phyloP scores from a whole-genome alignment of 1,140 invertebrate species.

The Ceratosolen fusciceps region DNA sequence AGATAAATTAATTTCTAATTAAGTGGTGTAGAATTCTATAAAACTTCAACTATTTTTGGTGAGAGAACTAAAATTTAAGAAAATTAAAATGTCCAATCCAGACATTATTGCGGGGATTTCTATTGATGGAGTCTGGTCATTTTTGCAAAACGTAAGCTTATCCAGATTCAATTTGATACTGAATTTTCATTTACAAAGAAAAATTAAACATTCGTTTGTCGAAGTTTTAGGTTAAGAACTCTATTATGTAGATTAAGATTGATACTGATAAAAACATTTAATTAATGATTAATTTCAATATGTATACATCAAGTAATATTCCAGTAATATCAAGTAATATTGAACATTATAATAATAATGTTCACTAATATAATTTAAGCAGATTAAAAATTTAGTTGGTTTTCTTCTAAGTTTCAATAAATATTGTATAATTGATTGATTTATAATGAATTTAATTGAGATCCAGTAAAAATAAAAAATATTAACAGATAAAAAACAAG shows the following conservation, averaged over 20 bases:
- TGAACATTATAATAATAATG: too few species aligned
- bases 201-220: background rate
- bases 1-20: background rate
- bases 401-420: too few species aligned
- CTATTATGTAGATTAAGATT: background rate
- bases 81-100: conserved; percentile 47
- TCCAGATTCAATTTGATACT: background rate
- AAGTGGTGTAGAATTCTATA: background rate
- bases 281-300: too few species aligned
- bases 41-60: background rate
- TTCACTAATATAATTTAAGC: too few species aligned
- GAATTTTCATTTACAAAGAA: background rate
- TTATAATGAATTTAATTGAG: too few species aligned
- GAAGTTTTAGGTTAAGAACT: conserved; percentile 42
- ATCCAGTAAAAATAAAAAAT: too few species aligned
- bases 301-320: too few species aligned
- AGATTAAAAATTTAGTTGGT: too few species aligned
- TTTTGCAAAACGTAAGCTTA: conserved; percentile 67
- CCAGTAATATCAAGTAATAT: too few species aligned
- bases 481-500: too few species aligned
- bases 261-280: background rate
- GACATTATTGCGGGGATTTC: conserved; percentile 57
- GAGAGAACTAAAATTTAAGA: background rate
- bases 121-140: conserved; percentile 67
- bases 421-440: too few species aligned